Conservation (phyloP, 2,113 vertebrate genomes). For the Cyanistes caeruleus region DNA sequence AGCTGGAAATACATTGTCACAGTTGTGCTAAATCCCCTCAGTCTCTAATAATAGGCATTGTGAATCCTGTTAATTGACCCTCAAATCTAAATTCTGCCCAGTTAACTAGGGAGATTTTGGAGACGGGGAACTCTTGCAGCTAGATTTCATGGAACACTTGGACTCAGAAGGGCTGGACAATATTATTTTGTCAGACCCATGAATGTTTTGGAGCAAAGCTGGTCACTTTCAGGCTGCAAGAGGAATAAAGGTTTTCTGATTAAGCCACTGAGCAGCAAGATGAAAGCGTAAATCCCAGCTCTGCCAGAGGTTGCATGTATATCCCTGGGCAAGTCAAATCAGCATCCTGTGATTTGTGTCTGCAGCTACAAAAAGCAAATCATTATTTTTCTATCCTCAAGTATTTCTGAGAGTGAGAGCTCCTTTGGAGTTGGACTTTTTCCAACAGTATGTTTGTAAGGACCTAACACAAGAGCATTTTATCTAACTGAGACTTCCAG, state of each 20-base stretch:
- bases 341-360: constrained; percentile 5
- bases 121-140: not conserved
- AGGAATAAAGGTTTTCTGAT: not conserved
- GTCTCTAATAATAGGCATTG: not conserved
- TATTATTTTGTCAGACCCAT: not conserved
- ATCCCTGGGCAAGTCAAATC: constrained; percentile 31
- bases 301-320: not conserved
- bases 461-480: not conserved
- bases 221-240: not conserved
- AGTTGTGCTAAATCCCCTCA: not conserved
- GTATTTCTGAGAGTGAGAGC: not conserved
- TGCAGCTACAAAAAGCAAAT: not conserved
- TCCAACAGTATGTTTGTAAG: not conserved
- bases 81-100: not conserved
- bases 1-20: not conserved
- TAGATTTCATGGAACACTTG: not conserved
- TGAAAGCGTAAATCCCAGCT: not conserved
- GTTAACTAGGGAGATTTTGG: not conserved
- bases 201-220: not conserved
- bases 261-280: not conserved
- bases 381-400: constrained; percentile 29
- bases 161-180: not conserved
- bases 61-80: not conserved
- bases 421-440: not conserved
- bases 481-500: constrained; percentile 11